phyloP scores from a whole-genome alignment of 2,797 vertebrate genomes.

The Spea hammondii region DNA sequence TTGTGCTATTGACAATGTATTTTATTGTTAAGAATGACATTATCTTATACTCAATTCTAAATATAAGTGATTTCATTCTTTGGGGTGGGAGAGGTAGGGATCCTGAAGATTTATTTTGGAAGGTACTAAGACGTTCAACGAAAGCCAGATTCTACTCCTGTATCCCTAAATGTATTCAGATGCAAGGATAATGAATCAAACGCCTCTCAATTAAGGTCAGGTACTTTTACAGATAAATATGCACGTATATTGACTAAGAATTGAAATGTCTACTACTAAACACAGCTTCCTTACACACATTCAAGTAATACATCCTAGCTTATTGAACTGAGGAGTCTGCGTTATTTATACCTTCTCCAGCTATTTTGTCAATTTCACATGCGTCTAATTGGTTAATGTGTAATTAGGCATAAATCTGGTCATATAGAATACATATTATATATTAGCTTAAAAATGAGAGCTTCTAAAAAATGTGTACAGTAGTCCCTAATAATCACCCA shows the following conservation, averaged over 20 bases:
- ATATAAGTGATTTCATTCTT: no score
- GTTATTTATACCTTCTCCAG: constrained; percentile 3
- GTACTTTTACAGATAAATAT: constrained; percentile 47
- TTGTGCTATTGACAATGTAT: constrained; percentile 20
- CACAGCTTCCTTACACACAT: constrained; percentile 16
- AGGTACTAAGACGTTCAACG: not conserved
- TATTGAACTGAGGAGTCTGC: constrained; percentile 8
- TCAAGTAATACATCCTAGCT: constrained; percentile 2
- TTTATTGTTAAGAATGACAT: constrained; percentile 5
- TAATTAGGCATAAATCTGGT: not conserved
- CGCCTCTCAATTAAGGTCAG: constrained; percentile 49
- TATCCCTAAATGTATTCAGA: constrained; percentile 39
- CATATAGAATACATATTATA: no score
- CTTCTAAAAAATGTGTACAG: no score
- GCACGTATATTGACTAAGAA: constrained; percentile 53
- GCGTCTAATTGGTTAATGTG: no score
- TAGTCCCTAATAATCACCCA: no score
- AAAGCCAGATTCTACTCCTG: not conserved
- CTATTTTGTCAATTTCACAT: constrained; percentile 11
- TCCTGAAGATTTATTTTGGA: not conserved
- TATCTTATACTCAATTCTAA: not conserved
- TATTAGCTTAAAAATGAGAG: no score
- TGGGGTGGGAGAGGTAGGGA: not conserved
- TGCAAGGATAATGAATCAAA: constrained; percentile 50
- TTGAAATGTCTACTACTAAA: constrained; percentile 53